phyloP scores from a whole-genome alignment of 30 jellyfish, hydroid and myxozoan genomes.

The Turritopsis rubra region DNA sequence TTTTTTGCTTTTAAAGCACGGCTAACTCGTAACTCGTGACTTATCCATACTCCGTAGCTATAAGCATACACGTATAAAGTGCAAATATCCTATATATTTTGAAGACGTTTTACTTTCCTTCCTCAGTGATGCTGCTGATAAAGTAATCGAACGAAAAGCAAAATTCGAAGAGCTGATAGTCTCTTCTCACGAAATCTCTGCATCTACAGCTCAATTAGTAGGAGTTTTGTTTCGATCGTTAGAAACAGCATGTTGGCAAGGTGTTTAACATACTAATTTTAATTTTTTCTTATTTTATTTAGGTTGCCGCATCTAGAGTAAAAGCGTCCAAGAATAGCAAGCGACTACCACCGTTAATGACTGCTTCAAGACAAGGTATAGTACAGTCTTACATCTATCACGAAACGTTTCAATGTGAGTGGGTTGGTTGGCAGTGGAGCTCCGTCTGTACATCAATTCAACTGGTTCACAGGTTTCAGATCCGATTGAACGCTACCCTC shows the following conservation, averaged over 20 bases:
- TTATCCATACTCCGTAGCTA: too few relatives aligned
- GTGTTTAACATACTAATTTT: neutral
- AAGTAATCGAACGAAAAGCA: constrained; percentile 88
- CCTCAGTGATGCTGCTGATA: constrained; percentile 95
- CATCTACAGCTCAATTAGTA: constrained; percentile 97
- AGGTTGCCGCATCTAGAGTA: constrained; percentile 98
- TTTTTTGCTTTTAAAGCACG: too few relatives aligned
- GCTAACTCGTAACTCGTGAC: too few relatives aligned
- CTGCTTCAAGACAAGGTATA: constrained; percentile 90
- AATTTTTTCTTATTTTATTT: neutral
- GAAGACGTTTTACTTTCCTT: too few relatives aligned
- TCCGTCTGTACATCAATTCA: too few relatives aligned
- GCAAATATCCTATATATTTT: too few relatives aligned
- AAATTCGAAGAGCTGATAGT: constrained; percentile 92
- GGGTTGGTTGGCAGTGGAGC: too few relatives aligned
- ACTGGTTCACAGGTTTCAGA: neutral
- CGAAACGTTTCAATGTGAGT: too few relatives aligned
- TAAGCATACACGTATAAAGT: too few relatives aligned
- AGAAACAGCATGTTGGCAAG: neutral
- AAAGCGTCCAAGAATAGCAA: constrained; percentile 80
- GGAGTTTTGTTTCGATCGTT: constrained; percentile 1
- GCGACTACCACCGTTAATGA: constrained; percentile 56
- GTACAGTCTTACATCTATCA: too few relatives aligned
- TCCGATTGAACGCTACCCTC: neutral
- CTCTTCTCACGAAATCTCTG: constrained; percentile 95